phyloP scores from a whole-genome alignment of 2,888 invertebrate genomes.

The Argyresthia goedartella region DNA sequence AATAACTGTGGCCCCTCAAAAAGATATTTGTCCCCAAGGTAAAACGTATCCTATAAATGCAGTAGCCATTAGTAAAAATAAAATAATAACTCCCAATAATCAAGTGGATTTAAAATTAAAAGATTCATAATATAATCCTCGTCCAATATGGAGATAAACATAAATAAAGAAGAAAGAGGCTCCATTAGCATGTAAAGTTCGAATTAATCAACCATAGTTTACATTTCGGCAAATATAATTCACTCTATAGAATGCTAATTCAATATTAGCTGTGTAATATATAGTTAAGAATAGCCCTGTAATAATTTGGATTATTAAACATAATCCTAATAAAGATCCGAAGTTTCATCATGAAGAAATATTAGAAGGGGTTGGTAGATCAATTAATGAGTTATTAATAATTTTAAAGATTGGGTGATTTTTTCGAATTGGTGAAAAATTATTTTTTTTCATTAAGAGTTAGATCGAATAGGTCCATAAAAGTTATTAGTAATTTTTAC shows the following conservation, averaged over 20 bases:
- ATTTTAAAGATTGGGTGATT: slow-evolving; percentile 67
- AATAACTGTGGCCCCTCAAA: slow-evolving; percentile 86
- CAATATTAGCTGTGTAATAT: slow-evolving; percentile 76
- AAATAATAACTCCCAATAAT: slow-evolving; percentile 74
- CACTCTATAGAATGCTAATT: slow-evolving; percentile 75
- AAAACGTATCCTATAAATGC: slow-evolving; percentile 84
- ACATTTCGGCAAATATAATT: slow-evolving; percentile 79
- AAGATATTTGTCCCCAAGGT: slow-evolving; percentile 86
- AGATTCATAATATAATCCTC: slow-evolving; percentile 68
- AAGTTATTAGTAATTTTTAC: slow-evolving; percentile 72
- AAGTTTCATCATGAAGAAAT: slow-evolving; percentile 78
- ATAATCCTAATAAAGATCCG: slow-evolving; percentile 75
- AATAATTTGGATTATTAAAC: slow-evolving; percentile 75
- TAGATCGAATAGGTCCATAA: slow-evolving; percentile 63
- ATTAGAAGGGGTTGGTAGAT: slow-evolving; percentile 72
- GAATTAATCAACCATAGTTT: slow-evolving; percentile 77
- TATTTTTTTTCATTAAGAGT: slow-evolving; percentile 48
- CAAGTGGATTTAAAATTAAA: slow-evolving; percentile 71
- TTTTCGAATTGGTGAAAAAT: slow-evolving; percentile 45
- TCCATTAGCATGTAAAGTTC: slow-evolving; percentile 77
- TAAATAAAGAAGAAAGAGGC: slow-evolving; percentile 81
- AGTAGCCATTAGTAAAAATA: slow-evolving; percentile 77
- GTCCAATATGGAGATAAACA: slow-evolving; percentile 77
- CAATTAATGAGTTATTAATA: slow-evolving; percentile 70
- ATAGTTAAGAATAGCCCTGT: slow-evolving; percentile 79